Conservation (phyloP, 2,113 vertebrate genomes). For the Isichthys henryi region DNA sequence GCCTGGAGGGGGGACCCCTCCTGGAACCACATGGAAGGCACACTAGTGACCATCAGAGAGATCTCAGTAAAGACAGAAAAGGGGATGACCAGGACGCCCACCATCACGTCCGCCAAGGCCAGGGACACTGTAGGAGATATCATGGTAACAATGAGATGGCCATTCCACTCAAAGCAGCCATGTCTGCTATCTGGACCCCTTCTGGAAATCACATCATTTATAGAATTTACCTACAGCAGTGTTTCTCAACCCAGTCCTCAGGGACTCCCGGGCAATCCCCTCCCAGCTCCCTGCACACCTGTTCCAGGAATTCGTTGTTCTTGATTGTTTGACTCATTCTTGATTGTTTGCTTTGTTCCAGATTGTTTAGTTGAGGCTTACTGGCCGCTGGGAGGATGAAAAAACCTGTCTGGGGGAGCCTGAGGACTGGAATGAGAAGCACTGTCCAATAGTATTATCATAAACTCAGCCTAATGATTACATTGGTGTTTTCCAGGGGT, state of each 20-base stretch:
- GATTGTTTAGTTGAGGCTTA: neutral
- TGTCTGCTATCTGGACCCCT: neutral
- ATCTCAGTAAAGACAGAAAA: constrained; percentile 71
- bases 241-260: neutral
- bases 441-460: neutral
- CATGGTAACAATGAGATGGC: no score
- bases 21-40: constrained; percentile 52
- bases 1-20: constrained; percentile 23
- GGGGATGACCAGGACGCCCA: constrained; percentile 66
- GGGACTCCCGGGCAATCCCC: neutral
- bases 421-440: neutral
- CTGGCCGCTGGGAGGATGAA: neutral
- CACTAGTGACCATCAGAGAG: constrained; percentile 55
- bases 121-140: constrained; percentile 55
- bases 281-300: neutral
- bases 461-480: neutral
- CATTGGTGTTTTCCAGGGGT: neutral
- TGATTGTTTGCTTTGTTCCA: neutral
- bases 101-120: constrained; percentile 69
- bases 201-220: neutral
- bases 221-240: neutral
- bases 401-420: neutral
- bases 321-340: neutral
- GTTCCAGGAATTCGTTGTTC: neutral
- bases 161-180: neutral